These are phyloP conservation scores for Zosterops pallidus DNA, from an alignment of 2,113 vertebrate genomes.

Conservation along the genomic window DNA sequence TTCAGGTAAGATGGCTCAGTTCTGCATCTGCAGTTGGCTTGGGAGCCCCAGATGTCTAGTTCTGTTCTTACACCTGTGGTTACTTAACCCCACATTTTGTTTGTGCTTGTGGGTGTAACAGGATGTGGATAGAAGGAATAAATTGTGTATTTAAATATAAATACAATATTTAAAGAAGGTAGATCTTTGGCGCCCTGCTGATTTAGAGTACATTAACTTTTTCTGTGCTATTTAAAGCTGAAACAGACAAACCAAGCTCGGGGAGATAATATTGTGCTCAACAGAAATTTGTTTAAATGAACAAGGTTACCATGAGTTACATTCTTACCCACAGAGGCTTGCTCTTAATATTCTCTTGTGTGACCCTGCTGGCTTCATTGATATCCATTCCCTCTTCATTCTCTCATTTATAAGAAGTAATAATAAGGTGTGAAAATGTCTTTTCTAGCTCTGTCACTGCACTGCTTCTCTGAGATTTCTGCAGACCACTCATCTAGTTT, in stretches of 20 bases:
- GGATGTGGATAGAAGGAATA: neutral
- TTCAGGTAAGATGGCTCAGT: slow-evolving; percentile 80
- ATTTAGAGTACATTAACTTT: neutral
- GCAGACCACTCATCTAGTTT: neutral
- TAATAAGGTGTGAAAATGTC: neutral
- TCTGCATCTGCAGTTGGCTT: neutral
- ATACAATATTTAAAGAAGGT: no score
- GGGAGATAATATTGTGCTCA: neutral
- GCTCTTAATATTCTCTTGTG: neutral
- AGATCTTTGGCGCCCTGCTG: neutral
- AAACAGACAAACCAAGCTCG: neutral
- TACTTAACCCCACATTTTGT: neutral
- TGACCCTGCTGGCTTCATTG: neutral
- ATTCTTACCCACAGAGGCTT: neutral
- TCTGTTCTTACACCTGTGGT: neutral
- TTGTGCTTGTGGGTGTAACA: neutral
- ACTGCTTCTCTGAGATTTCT: neutral
- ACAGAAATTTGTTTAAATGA: neutral
- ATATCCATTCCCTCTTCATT: neutral
- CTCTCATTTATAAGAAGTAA: neutral
- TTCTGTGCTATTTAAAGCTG: neutral
- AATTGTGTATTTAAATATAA: neutral
- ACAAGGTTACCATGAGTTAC: neutral
- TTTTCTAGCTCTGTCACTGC: neutral
- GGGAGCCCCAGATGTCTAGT: neutral